Conservation (phyloP, 1,140 invertebrate species). For the Drosophila lowei region DNA sequence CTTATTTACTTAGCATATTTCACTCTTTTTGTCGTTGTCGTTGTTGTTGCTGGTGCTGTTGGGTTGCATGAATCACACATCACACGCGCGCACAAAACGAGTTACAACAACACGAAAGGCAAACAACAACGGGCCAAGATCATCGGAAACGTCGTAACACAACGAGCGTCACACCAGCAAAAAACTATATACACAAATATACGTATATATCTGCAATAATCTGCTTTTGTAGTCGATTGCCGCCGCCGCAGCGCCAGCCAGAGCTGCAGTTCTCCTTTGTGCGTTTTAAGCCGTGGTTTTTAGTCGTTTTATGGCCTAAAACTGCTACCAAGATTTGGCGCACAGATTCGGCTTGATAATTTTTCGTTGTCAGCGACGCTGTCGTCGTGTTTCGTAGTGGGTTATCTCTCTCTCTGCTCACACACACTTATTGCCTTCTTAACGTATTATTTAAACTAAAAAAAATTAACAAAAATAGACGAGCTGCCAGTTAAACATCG, state of each 20-base stretch:
- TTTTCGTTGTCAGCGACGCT: constrained; percentile 15
- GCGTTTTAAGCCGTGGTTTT: background rate
- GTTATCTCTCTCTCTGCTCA: background rate
- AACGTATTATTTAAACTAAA: constrained; percentile 33
- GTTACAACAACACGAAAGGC: constrained; percentile 59
- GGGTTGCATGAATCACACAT: constrained; percentile 69
- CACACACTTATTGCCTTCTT: background rate
- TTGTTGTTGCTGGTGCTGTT: constrained; percentile 32
- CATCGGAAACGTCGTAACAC: constrained; percentile 63
- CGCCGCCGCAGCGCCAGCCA: constrained; percentile 3
- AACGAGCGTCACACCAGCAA: constrained; percentile 12
- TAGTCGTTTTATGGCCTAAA: background rate
- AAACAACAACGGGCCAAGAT: constrained; percentile 66
- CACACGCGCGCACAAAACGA: constrained; percentile 73
- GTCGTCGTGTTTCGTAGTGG: constrained; percentile 22
- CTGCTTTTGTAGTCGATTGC: no score
- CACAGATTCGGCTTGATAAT: background rate
- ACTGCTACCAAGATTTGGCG: constrained; percentile 3
- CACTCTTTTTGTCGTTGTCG: constrained; percentile 45
- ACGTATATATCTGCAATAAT: no score
- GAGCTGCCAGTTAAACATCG: constrained; percentile 21
- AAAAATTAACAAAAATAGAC: constrained; percentile 16
- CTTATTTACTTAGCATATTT: constrained; percentile 61
- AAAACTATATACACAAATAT: constrained; percentile 15
- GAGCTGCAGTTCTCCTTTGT: constrained; percentile 3